Percentiles rank a stretch among this genome's conserved stretches.
Conservation (phyloP, 92 coral and sea anemone species). For the Galaxea fascicularis region DNA sequence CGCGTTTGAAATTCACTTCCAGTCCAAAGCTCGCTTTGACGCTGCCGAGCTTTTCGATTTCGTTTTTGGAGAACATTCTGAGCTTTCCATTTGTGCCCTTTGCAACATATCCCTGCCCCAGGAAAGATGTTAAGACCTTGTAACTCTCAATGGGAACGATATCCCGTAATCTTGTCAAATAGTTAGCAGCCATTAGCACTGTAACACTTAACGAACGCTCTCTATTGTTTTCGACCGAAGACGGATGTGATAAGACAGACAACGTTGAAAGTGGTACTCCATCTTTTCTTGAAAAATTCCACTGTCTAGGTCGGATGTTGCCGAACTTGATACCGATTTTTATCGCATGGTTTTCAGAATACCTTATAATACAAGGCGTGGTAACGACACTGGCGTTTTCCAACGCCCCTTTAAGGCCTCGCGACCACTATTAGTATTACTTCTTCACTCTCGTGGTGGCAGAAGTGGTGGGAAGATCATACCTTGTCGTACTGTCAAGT, state of each 20-base stretch:
- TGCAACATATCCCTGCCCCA: no score
- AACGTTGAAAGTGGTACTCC: constrained; percentile 27
- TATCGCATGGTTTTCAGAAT: constrained; percentile 81
- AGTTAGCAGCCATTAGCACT: no score
- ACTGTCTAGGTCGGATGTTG: constrained; percentile 61
- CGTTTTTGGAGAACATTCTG: no score
- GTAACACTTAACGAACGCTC: no score
- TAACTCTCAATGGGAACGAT: no score
- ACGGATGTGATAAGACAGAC: not conserved
- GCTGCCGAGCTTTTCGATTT: no score
- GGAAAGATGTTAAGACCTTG: not conserved
- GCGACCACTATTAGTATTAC: constrained; percentile 89
- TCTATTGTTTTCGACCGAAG: not conserved
- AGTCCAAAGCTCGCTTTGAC: no score
- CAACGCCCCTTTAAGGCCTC: constrained; percentile 81
- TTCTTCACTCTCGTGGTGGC: constrained; percentile 64
- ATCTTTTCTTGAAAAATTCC: constrained; percentile 59
- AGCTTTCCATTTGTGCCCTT: no score
- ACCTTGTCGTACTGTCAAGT: constrained; percentile 68
- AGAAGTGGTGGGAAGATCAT: constrained; percentile 82
- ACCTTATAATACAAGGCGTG: constrained; percentile 71
- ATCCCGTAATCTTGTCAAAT: no score
- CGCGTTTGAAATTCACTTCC: no score
- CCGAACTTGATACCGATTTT: constrained; percentile 64
- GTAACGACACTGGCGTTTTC: constrained; percentile 82